These are phyloP conservation scores for Sclerurus mexicanus DNA, from an alignment of 2,113 vertebrate species.

Conservation along the genomic window DNA sequence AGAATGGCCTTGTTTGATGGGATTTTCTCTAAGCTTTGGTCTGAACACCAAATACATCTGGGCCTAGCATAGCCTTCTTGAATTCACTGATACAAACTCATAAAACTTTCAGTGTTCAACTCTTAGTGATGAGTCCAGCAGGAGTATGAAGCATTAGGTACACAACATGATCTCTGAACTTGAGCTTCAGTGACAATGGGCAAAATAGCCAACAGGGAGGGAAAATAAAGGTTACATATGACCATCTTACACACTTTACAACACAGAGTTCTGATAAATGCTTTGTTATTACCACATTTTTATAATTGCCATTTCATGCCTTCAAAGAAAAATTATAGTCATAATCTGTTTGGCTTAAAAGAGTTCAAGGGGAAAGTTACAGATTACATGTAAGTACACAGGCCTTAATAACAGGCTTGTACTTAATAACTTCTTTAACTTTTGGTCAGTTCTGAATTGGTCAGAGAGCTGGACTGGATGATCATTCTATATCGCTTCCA, in stretches of 20 bases:
- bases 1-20: not conserved
- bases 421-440: not conserved
- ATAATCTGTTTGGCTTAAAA: not conserved
- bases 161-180: not conserved
- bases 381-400: not conserved
- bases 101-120: not conserved
- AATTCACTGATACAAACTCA: not conserved
- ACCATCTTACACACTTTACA: not conserved
- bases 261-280: not conserved
- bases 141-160: not conserved
- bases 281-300: not conserved
- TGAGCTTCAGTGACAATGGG: not conserved
- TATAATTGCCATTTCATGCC: not conserved
- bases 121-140: not conserved
- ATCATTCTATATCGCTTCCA: not conserved
- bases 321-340: not conserved
- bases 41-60: not conserved
- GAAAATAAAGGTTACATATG: not conserved
- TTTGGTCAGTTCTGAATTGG: not conserved
- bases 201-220: not conserved
- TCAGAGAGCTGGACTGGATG: not conserved
- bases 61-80: not conserved
- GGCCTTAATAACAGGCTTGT: not conserved
- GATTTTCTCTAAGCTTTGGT: not conserved
- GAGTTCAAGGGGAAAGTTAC: not conserved